Percentiles rank a stretch among this genome's conserved stretches.
Evolutionary conservation across 2,797 vertebrate genomes (phyloP).

Genomic region (Microchirus variegatus): DNA sequence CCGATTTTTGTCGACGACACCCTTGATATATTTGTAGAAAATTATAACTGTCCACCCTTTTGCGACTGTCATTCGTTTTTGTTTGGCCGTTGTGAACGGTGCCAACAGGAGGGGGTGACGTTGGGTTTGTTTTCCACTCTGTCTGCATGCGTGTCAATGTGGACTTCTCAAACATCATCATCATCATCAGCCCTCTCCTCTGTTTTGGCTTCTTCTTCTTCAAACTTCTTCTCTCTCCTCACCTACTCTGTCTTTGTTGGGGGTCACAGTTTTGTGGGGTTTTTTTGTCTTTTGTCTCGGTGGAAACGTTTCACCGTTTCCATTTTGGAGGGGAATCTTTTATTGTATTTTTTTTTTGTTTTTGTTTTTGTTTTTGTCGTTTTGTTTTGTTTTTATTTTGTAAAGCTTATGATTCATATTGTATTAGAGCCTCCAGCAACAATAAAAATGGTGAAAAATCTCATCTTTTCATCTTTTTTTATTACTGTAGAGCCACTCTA

Average conservation of each 20-base stretch:
- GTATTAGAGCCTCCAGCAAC: slow-evolving; percentile 88
- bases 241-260: slow-evolving; percentile 74
- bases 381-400: slow-evolving; percentile 80
- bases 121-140: slow-evolving; percentile 51
- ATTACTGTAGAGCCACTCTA: not conserved
- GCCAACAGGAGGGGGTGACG: slow-evolving; percentile 45
- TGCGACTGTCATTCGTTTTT: slow-evolving; percentile 58
- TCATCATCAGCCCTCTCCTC: slow-evolving; percentile 34
- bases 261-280: slow-evolving; percentile 78
- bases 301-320: slow-evolving; percentile 75
- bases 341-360: slow-evolving; percentile 65
- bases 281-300: slow-evolving; percentile 71
- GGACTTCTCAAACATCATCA: slow-evolving; percentile 52
- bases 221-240: slow-evolving; percentile 60
- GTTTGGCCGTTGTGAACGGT: slow-evolving; percentile 35
- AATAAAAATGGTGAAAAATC: slow-evolving; percentile 84
- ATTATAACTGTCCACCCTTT: slow-evolving; percentile 62
- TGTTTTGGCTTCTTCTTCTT: slow-evolving; percentile 51
- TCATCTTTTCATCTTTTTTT: not conserved
- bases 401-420: slow-evolving; percentile 87
- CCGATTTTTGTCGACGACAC: slow-evolving; percentile 53
- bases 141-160: slow-evolving; percentile 52
- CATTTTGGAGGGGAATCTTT: slow-evolving; percentile 78
- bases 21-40: slow-evolving; percentile 73
- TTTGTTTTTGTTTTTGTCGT: slow-evolving; percentile 80